Conservation (phyloP, 2,113 vertebrate genomes). For the Bufo bufo region DNA sequence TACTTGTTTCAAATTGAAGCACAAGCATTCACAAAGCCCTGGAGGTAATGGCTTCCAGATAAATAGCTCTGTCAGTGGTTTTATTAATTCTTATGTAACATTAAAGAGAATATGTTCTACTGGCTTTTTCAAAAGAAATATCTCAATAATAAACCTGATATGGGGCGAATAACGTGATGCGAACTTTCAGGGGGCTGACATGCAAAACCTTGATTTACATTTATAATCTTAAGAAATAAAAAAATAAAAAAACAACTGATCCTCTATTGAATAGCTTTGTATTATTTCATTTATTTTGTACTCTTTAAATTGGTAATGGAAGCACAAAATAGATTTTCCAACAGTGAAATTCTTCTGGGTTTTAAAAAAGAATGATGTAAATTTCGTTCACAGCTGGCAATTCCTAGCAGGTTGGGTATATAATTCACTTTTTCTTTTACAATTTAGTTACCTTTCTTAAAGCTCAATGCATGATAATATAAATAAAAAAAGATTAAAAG, state of each 20-base stretch:
- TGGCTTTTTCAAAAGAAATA: conserved; percentile 34
- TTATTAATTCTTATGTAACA: conserved; percentile 31
- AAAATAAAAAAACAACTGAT: neutral
- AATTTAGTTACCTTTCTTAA: conserved; percentile 28
- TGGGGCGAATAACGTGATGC: conserved; percentile 1
- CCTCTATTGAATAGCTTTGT: neutral
- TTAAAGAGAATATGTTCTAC: conserved; percentile 28
- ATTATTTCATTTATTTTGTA: neutral
- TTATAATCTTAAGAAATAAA: neutral
- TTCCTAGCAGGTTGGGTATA: neutral
- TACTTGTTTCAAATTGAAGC: conserved; percentile 38
- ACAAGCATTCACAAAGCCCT: conserved; percentile 26
- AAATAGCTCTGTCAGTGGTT: conserved; percentile 32
- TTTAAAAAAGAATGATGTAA: conserved; percentile 35
- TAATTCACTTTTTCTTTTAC: conserved; percentile 35
- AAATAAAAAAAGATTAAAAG: neutral
- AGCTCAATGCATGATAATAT: neutral
- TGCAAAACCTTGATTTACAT: neutral
- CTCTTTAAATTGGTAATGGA: neutral
- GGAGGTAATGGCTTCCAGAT: conserved; percentile 33
- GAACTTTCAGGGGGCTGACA: neutral
- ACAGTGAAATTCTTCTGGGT: conserved; percentile 27
- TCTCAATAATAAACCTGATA: conserved; percentile 15
- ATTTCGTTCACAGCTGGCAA: conserved; percentile 23
- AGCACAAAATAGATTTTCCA: conserved; percentile 31